Conservation (phyloP, 2,113 vertebrate genomes). For the Odontophorus gujanensis region DNA sequence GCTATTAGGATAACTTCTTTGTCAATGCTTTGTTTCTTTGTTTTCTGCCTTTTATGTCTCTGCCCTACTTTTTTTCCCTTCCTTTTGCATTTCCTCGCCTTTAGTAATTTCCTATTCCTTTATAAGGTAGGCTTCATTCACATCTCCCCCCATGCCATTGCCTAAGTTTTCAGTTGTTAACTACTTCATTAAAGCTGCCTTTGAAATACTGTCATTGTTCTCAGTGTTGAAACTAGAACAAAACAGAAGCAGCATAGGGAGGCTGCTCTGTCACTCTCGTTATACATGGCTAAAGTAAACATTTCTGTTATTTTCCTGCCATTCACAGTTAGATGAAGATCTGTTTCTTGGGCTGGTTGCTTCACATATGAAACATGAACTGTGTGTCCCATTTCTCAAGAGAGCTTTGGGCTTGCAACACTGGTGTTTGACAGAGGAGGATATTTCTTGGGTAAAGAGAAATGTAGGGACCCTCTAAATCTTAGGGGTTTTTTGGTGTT, state of each 20-base stretch:
- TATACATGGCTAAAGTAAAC: background rate
- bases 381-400: background rate
- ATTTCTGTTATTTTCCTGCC: background rate
- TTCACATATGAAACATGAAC: rapidly evolving
- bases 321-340: background rate
- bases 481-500: background rate
- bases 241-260: background rate
- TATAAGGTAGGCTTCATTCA: background rate
- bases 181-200: background rate
- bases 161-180: background rate
- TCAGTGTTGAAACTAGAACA: background rate
- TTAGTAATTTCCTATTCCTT: background rate
- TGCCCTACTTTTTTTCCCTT: background rate
- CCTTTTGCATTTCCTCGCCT: background rate
- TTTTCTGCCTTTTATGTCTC: background rate
- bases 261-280: background rate
- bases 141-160: background rate
- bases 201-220: background rate
- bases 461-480: background rate
- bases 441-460: background rate
- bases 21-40: background rate
- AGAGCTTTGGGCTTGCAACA: background rate
- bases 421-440: background rate
- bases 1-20: background rate
- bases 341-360: background rate